Base-by-base conservation (phyloP, 2,113 vertebrate genomes). In the Sarotherodon lohbergeri region DNA sequence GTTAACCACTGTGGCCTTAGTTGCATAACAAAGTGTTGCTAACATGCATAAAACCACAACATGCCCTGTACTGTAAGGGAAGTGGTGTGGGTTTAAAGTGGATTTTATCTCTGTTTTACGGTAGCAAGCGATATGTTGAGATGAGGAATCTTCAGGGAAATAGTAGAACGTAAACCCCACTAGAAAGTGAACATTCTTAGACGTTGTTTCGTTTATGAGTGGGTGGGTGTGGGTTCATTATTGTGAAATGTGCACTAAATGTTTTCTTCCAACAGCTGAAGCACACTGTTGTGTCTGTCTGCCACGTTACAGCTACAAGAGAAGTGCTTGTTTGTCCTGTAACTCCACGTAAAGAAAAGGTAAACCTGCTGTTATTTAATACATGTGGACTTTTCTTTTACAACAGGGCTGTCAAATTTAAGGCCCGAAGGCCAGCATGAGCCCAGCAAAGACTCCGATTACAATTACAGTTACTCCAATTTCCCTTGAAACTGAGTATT, bases 261-360 rank as follows among this genome's bases (percentile, higher is more conserved):
- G 16, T 50, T 50, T 78, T 50, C 1, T 32, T 78, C 24, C 43
- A 50, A 7, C 24, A 50, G 71, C 43, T 4, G 0, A 1, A 17
- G 29, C 43, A 19, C 43, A 78, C 43, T 50, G 73, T 0, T 52
- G 73, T 32, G 43, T 19, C 2, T n/a, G 27, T 0, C 0, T 46
- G 9, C 68, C 41, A 46, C 22, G 16, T 46, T 48, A 48, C 14
- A 48, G 71, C 68, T 48, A 73, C 39, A 73, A 46, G 8, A 46
- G 5, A 46, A 73, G 22, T 19, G 24, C 24, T 5, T 76, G 5
- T 50, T 76, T 50, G 71, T 76, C 22, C 24, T 50, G 24, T 76
- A 76, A 48, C 50, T 76, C 24, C 43, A 3, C 1, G 1, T 29
- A 76, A 50, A 48, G 71, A 50, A 50, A 76, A 9, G 22, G 66